Evolutionary conservation across 2,888 invertebrate species (phyloP).

Genomic region (Lamellibrachia satsuma): DNA sequence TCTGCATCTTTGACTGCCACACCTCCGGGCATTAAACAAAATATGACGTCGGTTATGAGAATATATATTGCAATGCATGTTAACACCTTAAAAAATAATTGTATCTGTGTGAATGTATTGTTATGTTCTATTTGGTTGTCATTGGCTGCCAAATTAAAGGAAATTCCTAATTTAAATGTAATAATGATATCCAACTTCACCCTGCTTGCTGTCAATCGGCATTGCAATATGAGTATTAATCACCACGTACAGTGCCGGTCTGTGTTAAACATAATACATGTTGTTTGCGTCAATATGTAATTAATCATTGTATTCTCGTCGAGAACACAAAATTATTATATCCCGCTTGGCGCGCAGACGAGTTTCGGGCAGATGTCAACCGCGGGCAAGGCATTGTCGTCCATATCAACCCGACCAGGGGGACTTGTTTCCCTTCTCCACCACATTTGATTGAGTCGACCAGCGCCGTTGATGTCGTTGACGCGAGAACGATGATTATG

Average conservation of each 20-base stretch:
- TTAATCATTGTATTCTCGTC: background rate
- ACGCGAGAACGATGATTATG: conserved; percentile 6
- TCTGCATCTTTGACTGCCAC: too few relatives aligned
- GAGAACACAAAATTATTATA: background rate
- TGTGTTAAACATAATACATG: background rate
- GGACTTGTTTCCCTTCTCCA: background rate
- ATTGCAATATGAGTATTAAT: background rate
- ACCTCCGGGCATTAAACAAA: too few relatives aligned
- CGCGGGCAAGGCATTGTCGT: background rate
- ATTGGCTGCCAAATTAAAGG: background rate
- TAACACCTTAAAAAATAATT: too few relatives aligned
- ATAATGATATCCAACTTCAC: background rate
- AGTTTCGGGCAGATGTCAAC: background rate
- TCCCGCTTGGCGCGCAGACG: background rate
- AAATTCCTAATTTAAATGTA: background rate
- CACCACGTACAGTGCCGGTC: background rate
- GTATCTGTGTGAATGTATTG: too few relatives aligned
- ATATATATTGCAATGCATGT: too few relatives aligned
- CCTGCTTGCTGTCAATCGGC: background rate
- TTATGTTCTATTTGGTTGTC: background rate
- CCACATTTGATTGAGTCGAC: background rate
- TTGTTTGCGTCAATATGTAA: background rate
- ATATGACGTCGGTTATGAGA: too few relatives aligned
- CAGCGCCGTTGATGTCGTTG: conserved; percentile 1
- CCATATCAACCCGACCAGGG: background rate